phyloP scores from a whole-genome alignment of 37 sponge, comb jelly and placozoan genomes.

The Beroe forskalii region DNA sequence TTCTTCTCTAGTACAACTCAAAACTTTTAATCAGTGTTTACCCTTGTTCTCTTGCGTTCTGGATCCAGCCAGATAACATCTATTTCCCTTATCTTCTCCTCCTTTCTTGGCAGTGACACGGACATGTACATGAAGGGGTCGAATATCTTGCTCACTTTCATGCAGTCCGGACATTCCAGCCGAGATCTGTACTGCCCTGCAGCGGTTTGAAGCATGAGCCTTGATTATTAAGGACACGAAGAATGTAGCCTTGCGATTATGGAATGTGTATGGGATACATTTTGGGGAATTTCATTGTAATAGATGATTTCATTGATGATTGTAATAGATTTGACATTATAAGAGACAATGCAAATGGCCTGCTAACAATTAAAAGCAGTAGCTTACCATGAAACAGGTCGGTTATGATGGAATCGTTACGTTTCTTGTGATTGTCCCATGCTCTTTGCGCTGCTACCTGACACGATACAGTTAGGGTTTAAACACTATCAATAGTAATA shows the following conservation, averaged over 20 bases:
- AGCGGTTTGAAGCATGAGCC: too few relatives aligned
- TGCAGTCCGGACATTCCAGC: conserved; percentile 58
- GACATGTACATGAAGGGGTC: conserved; percentile 97
- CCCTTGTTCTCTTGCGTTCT: neutral
- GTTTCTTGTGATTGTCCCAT: conserved; percentile 47
- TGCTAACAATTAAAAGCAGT: too few relatives aligned
- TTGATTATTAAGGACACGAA: too few relatives aligned
- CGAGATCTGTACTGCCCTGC: conserved; percentile 56
- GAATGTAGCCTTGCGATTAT: too few relatives aligned
- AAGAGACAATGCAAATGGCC: too few relatives aligned
- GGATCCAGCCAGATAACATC: conserved; percentile 74
- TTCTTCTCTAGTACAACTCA: too few relatives aligned
- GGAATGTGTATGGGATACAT: too few relatives aligned
- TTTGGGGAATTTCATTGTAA: too few relatives aligned
- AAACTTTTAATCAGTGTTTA: neutral
- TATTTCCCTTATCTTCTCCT: conserved; percentile 70
- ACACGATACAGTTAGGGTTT: neutral
- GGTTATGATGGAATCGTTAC: conserved; percentile 47
- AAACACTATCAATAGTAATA: too few relatives aligned
- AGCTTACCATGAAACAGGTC: conserved; percentile 47
- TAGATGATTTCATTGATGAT: too few relatives aligned
- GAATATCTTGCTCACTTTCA: conserved; percentile 70
- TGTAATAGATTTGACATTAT: too few relatives aligned
- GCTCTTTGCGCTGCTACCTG: conserved; percentile 58
- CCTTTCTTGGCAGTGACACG: conserved; percentile 85